Conservation (phyloP, 2,888 invertebrate species). For the Pheosia gnoma region DNA sequence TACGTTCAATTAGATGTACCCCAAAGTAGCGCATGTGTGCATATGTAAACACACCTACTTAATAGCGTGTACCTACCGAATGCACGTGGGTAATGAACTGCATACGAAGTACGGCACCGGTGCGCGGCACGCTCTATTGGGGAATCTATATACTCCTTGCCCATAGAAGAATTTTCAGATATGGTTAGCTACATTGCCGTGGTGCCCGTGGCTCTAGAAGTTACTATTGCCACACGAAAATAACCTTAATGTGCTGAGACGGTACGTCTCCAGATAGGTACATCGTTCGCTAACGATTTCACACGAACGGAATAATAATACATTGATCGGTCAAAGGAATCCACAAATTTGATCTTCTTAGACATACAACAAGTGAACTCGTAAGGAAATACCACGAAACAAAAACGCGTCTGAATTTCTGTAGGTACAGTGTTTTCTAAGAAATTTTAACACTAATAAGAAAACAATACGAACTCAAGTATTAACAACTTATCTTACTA, state of each 20-base stretch:
- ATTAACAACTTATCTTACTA: slow-evolving; percentile 43
- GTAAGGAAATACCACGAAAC: not conserved
- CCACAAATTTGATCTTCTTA: not conserved
- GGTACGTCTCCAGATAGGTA: no score
- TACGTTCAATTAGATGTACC: slow-evolving; percentile 81
- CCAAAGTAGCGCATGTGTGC: slow-evolving; percentile 77
- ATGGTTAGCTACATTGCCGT: no score
- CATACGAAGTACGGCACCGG: slow-evolving; percentile 14
- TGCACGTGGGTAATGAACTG: slow-evolving; percentile 34
- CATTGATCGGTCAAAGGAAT: not conserved
- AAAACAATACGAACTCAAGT: slow-evolving; percentile 46
- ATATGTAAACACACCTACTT: slow-evolving; percentile 68
- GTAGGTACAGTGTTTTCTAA: not conserved
- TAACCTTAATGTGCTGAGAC: no score
- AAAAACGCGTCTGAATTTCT: not conserved
- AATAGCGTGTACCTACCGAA: slow-evolving; percentile 45
- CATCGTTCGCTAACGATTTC: not conserved
- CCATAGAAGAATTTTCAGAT: no score
- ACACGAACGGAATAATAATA: not conserved
- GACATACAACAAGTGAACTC: slow-evolving; percentile 4
- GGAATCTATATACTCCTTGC: no score
- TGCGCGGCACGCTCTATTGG: not conserved
- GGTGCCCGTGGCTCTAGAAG: no score
- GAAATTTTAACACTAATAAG: slow-evolving; percentile 3
- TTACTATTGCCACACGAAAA: no score